phyloP scores from a whole-genome alignment of 2,888 invertebrate species.

The Leptopterna dolabrata region DNA sequence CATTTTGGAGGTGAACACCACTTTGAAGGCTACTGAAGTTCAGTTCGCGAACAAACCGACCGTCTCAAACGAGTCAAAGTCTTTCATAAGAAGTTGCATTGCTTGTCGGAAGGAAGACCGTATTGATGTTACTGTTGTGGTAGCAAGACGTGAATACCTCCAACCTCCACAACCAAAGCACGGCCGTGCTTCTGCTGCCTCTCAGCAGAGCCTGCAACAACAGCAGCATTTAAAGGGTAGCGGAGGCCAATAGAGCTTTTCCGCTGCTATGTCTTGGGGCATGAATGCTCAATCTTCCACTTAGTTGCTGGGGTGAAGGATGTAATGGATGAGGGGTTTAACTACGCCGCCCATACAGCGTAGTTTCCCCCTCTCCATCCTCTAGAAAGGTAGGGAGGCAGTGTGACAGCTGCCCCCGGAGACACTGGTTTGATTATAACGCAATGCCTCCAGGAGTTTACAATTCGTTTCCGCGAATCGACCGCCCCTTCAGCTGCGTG shows the following conservation, averaged over 20 bases:
- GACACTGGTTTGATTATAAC: no score
- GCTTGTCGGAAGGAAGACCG: constrained; percentile 99
- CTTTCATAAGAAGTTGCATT: constrained; percentile 97
- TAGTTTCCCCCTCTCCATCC: no score
- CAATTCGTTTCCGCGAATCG: no score
- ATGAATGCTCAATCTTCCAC: constrained; percentile 77
- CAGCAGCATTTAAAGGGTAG: constrained; percentile 69
- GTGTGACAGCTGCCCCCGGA: no score
- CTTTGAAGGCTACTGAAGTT: constrained; percentile 98
- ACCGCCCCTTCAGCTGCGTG: no score
- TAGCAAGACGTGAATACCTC: constrained; percentile 97
- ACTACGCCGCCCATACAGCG: no score
- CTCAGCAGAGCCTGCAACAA: constrained; percentile 75
- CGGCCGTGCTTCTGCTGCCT: constrained; percentile 76
- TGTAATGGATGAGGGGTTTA: no score
- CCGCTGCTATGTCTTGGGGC: constrained; percentile 75
- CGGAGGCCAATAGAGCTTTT: constrained; percentile 67
- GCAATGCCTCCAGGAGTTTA: no score
- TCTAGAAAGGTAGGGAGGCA: no score
- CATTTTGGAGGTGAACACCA: constrained; percentile 99
- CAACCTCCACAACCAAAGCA: constrained; percentile 94
- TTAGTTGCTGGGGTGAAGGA: constrained; percentile 71
- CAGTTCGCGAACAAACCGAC: constrained; percentile 99
- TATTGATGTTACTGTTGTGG: constrained; percentile 94
- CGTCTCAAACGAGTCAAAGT: constrained; percentile 98